Base-by-base conservation (phyloP, 2,888 invertebrate species). In the Eustalomyia histrio region DNA sequence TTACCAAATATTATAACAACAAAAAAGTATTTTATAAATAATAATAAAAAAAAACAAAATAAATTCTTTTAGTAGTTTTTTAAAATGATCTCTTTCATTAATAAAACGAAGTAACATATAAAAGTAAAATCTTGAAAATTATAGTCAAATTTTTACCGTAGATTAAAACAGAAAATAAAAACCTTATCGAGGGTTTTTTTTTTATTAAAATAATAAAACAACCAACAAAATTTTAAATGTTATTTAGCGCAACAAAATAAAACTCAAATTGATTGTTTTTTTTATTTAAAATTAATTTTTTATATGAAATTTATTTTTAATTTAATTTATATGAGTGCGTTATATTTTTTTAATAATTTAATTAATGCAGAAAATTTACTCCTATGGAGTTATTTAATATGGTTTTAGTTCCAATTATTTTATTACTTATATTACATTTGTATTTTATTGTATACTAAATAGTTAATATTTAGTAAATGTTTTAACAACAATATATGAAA, bases 401-500 rank as follows among this genome's bases (percentile, higher is more conserved):
- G 78, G 67, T 81, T 78, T 81, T 78, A 78, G 81, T 81, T 78
- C 81, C 78, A 75, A 78, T 63, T n/a, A n/a, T n/a, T n/a, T 58
- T 53, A 53, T 75, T 21, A 58, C 16, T 61, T 57, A 58, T 61
- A 17, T 2, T 72, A 80, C 29, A 29, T 29, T 67, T 47, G 53
- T 81, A 74, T 65, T 76, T 63, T 76, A 72, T 63, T 65, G 65
- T 71, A 50, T 52, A 65, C 52, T 33, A 29, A 16, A 58, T 73
- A 81, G 67, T 18, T 61, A 69, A 78, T 81, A 73, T 74, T 74
- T 65, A 74, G 69, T 78, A 71, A 64, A 81, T 71, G 65, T 81
- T 80, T 80, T 71, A 78, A 71, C 47, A 60, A 33, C 10, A 47
- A 74, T 55, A 47, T 67, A 35, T n/a, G n/a, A 29, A 2, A n/a